Conservation (phyloP, 2,113 vertebrate species). For the Nyctereutes procyonoides region DNA sequence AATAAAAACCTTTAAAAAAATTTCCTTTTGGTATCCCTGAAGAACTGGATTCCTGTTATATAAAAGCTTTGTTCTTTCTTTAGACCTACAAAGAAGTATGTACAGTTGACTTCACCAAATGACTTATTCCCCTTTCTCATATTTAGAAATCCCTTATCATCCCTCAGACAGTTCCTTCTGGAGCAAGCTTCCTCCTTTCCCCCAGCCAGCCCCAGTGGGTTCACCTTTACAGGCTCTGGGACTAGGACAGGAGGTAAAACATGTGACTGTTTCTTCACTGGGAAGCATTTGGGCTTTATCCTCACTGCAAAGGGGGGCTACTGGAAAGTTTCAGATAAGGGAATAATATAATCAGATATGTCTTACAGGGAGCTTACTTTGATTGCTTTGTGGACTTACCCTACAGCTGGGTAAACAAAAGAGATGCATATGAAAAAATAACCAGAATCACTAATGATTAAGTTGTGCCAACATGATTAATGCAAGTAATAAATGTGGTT, state of each 20-base stretch:
- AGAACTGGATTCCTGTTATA: too few species aligned
- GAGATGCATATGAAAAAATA: constrained; percentile 63
- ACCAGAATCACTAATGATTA: constrained; percentile 72
- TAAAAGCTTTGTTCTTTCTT: too few species aligned
- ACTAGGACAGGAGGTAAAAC: constrained; percentile 88
- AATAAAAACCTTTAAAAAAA: too few species aligned
- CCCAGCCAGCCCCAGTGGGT: constrained; percentile 92
- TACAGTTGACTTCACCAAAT: too few species aligned
- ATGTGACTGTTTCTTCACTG: constrained; percentile 85
- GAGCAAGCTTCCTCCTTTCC: constrained; percentile 88
- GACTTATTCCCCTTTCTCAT: not conserved
- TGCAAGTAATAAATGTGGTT: constrained; percentile 72
- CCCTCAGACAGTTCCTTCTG: constrained; percentile 94
- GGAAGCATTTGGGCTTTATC: constrained; percentile 59
- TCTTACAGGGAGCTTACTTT: not conserved
- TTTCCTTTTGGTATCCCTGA: too few species aligned
- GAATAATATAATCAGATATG: constrained; percentile 2
- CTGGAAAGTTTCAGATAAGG: not conserved
- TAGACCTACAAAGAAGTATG: too few species aligned
- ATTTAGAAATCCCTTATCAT: not conserved
- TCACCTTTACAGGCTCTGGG: constrained; percentile 94
- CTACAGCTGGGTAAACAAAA: constrained; percentile 65
- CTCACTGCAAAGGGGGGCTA: not conserved
- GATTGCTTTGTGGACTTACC: constrained; percentile 28
- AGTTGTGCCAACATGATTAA: constrained; percentile 78